Conservation (phyloP, 2,113 vertebrate species). For the Scomber colias region DNA sequence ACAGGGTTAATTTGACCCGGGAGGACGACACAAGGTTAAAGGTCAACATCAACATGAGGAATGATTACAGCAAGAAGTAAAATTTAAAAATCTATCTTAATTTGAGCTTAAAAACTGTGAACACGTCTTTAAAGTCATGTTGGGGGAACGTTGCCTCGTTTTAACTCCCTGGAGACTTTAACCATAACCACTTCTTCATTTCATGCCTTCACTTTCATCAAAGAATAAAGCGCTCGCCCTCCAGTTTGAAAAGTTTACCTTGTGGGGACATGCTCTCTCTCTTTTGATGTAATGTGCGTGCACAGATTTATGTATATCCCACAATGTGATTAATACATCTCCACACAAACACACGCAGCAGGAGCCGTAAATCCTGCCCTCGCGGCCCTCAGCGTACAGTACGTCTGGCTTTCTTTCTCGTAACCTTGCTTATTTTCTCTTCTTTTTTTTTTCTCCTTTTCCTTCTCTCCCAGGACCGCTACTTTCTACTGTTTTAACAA, state of each 20-base stretch:
- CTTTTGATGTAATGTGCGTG: background rate
- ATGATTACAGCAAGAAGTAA: too few relatives aligned
- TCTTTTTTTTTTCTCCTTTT: background rate
- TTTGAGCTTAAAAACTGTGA: too few relatives aligned
- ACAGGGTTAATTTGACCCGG: too few relatives aligned
- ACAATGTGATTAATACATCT: background rate
- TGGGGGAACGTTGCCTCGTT: background rate
- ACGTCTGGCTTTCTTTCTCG: conserved; percentile 7
- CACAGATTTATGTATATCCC: background rate
- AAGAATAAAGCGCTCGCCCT: too few relatives aligned
- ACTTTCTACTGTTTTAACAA: conserved; percentile 54
- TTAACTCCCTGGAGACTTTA: too few relatives aligned
- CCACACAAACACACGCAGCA: background rate
- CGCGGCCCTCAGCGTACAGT: background rate
- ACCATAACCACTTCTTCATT: too few relatives aligned
- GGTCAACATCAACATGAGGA: too few relatives aligned
- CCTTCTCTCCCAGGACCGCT: conserved; percentile 5
- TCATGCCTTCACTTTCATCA: background rate
- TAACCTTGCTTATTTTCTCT: background rate
- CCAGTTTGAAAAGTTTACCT: too few relatives aligned
- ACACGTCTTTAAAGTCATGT: too few relatives aligned
- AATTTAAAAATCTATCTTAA: too few relatives aligned
- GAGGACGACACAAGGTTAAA: too few relatives aligned
- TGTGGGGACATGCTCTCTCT: background rate
- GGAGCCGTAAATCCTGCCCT: conserved; percentile 11